Base-by-base conservation (phyloP, 2,888 invertebrate genomes). In the Ernsta delagoae region DNA sequence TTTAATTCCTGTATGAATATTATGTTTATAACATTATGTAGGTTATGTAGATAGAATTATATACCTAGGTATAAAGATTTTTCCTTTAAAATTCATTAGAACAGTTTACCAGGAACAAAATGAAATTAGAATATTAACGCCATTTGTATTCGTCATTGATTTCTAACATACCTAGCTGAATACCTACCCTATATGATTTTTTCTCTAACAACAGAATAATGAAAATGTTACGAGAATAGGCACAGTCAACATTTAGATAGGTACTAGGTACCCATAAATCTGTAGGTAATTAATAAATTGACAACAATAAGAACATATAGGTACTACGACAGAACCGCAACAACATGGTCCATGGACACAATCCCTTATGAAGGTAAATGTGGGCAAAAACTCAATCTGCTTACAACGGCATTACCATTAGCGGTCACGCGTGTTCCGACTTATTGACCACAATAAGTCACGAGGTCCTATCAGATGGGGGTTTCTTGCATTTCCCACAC, bases 391-490 rank as follows among this genome's bases (percentile, higher is more conserved):
- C 83, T 75, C 77, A 81, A 84, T 84, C 76, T 81, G 78, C 67
- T 67, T 67, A 67, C 66, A 5, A 6, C 78, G 68, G 71, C 81
- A 86, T 89, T 88, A 83, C 79, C 62, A 67, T 62, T 72, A 77
- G 83, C 80, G 79, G 83, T 81, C 81, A 83, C 83, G 80, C 73
- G 74, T 76, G 75, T 81, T 79, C 77, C 83, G 79, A 2, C 74
- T 76, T 75, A 80, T 79, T 77, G 76, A 70, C 60, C 65, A 82
- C 86, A 85, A 84, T 89, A 89, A 86, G 86, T 83, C 86, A 87
- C 86, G 75, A 76, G 70, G 75, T 65, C 72, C 74, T 77, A 74
- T 73, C 75, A 74, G 72, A 77, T 73, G 73, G 73, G 70, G 72
- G 73, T 70, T 74, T 77, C 75, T 77, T 79, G 75, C 77, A 79